These are phyloP conservation scores for Drusus annulatus DNA, from an alignment of 1,140 invertebrate genomes.

Conservation along the genomic window DNA sequence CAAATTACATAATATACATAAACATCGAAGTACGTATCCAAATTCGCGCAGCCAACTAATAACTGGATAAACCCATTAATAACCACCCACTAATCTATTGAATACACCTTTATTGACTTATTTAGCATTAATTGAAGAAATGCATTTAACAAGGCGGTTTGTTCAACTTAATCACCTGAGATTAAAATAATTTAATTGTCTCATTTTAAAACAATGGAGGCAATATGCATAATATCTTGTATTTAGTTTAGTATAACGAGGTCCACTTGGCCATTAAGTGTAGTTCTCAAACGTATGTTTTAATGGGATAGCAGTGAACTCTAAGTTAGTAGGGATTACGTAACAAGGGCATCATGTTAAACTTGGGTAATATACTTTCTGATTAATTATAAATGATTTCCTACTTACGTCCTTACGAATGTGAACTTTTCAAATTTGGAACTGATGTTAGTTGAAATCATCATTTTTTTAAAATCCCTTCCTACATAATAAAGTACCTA, in stretches of 20 bases:
- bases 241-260: constrained; percentile 54
- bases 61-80: no score
- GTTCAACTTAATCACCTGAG: neutral
- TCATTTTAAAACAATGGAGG: constrained; percentile 49
- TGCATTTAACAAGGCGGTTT: neutral
- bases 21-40: no score
- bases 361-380: neutral
- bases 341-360: constrained; percentile 7
- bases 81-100: neutral
- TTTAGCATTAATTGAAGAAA: constrained; percentile 17
- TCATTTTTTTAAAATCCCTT: no score
- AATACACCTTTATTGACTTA: neutral
- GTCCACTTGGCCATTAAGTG: constrained; percentile 41
- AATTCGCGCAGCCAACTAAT: no score
- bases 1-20: no score
- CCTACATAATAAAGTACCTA: no score
- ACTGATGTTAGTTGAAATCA: no score
- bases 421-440: no score
- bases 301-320: constrained; percentile 35
- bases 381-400: no score
- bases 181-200: constrained; percentile 38
- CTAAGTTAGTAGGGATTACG: neutral
- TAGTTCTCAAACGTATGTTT: neutral
- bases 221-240: constrained; percentile 47
- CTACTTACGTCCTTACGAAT: no score